These are phyloP conservation scores for Lepus townsendii DNA, from an alignment of 2,797 vertebrate genomes.

Conservation along the genomic window DNA sequence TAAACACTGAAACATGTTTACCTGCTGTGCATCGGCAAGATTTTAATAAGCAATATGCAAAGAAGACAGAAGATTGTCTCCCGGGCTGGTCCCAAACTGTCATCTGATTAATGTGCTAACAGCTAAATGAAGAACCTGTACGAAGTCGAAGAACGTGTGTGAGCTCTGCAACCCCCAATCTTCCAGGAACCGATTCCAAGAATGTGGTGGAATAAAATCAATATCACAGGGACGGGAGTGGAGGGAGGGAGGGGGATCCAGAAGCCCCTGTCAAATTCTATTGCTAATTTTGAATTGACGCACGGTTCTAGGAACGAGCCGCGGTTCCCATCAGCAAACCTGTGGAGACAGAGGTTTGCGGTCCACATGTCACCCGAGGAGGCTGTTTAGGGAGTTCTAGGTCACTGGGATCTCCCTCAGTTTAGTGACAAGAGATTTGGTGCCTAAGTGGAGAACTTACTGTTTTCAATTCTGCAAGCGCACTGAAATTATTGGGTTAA, in stretches of 20 bases:
- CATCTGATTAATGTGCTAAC: slow-evolving; percentile 76
- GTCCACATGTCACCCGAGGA: slow-evolving; percentile 30
- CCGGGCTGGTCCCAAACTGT: slow-evolving; percentile 58
- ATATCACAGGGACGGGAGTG: background rate
- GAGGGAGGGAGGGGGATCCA: background rate
- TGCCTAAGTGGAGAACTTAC: slow-evolving; percentile 86
- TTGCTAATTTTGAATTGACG: slow-evolving; percentile 76
- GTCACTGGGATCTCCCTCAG: slow-evolving; percentile 55
- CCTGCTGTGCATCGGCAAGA: slow-evolving; percentile 59
- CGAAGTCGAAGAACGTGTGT: slow-evolving; percentile 70
- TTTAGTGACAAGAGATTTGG: slow-evolving; percentile 86
- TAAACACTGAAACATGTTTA: slow-evolving; percentile 83
- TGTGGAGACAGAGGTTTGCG: slow-evolving; percentile 46
- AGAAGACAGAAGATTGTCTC: slow-evolving; percentile 64
- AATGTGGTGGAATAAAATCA: slow-evolving; percentile 76
- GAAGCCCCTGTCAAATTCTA: slow-evolving; percentile 74
- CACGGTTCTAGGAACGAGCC: slow-evolving; percentile 75
- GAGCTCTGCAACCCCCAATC: slow-evolving; percentile 2
- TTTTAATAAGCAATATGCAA: slow-evolving; percentile 76
- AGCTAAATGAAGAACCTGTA: slow-evolving; percentile 74
- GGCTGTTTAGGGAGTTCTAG: background rate
- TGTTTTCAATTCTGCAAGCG: slow-evolving; percentile 85
- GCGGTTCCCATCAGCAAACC: slow-evolving; percentile 73
- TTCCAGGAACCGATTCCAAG: slow-evolving; percentile 74
- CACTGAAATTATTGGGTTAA: slow-evolving; percentile 90